Evolutionary conservation across 2,888 invertebrate species (phyloP), one percentile per base, ranked within the genome.

Genomic region (Charanyca ferruginea): DNA sequence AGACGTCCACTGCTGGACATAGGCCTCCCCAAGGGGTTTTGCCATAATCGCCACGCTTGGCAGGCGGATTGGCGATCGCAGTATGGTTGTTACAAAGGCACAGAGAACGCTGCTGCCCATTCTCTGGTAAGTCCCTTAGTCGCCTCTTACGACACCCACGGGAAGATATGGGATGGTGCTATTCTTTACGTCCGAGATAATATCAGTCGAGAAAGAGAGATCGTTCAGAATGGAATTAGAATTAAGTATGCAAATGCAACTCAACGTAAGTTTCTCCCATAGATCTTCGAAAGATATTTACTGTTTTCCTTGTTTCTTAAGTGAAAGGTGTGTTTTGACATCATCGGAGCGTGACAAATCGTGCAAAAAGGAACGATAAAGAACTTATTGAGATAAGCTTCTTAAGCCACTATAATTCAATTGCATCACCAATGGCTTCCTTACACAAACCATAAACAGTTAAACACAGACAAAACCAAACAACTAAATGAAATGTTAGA

Each of bases 401-500:
- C 3, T 48, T 23, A 23, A 32, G 2, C 32, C n/a, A 42, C 13
- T 41, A 6, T 13, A 18, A 8, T 9, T 41, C 11, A 45, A 22
- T 66, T 66, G 25, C 54, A 44, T 54, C 48, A 48, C n/a, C 13
- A 47, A 18, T 18, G 11, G 3, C 4, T 49, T 66, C 13, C 38
- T 32, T 32, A 41, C 1, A n/a, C 35, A 28, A 42, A 38, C 35
- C 35, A 35, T 13, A 35, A 35, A 8, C 16, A 16, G 32, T 32
- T 51, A 72, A 42, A 54, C 22, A 49, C 38, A n/a, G 41, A 54
- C 44, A 53, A 35, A 64, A 49, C 41, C 20, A 28, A 79, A 67
- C 61, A 55, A 48, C 44, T 41, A 52, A 67, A 74, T 61, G 49
- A 74, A 58, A 79, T 59, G 51, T 61, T 67, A 42, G 60, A 45